Evolutionary conservation across 2,113 vertebrate genomes (phyloP).

Genomic region (Lepus timidus): DNA sequence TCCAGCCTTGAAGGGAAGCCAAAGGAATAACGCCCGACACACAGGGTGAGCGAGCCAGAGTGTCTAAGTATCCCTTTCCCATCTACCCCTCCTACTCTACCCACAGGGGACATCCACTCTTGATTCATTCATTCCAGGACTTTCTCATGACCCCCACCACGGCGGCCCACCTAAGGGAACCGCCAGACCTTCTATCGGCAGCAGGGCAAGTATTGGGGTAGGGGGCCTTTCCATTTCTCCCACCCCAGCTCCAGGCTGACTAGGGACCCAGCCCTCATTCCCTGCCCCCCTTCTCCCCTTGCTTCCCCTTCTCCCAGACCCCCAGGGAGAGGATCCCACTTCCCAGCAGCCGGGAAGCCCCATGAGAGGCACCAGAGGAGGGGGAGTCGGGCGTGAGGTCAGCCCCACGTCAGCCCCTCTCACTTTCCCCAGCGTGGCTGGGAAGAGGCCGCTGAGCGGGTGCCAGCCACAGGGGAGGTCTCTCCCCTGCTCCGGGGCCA

Average conservation of each 20-base stretch:
- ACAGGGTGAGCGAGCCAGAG: not conserved
- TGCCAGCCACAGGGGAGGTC: constrained; percentile 82
- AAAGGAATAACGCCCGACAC: accelerated
- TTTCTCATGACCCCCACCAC: no score
- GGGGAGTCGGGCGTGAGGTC: constrained; percentile 65
- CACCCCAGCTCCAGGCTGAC: not conserved
- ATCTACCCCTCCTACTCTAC: not conserved
- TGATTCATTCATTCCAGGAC: not conserved
- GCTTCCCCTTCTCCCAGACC: not conserved
- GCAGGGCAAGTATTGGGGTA: not conserved
- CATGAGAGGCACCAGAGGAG: not conserved
- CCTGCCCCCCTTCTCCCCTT: not conserved
- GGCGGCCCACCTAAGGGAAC: not conserved
- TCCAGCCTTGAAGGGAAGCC: not conserved
- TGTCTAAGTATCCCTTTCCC: not conserved
- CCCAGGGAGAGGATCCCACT: constrained; percentile 29
- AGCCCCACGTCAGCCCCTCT: constrained; percentile 74
- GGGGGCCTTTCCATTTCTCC: not conserved
- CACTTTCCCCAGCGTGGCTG: constrained; percentile 52
- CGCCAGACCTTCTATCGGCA: not conserved
- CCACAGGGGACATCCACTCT: not conserved
- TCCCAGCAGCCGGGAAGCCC: constrained; percentile 65
- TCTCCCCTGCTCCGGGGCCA: constrained; percentile 75
- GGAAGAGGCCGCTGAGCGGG: constrained; percentile 73
- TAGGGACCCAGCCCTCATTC: not conserved